These are phyloP conservation scores for Trichoplax adhaerens DNA, from an alignment of 37 sponge, comb jelly and placozoan species.

Conservation along the genomic window DNA sequence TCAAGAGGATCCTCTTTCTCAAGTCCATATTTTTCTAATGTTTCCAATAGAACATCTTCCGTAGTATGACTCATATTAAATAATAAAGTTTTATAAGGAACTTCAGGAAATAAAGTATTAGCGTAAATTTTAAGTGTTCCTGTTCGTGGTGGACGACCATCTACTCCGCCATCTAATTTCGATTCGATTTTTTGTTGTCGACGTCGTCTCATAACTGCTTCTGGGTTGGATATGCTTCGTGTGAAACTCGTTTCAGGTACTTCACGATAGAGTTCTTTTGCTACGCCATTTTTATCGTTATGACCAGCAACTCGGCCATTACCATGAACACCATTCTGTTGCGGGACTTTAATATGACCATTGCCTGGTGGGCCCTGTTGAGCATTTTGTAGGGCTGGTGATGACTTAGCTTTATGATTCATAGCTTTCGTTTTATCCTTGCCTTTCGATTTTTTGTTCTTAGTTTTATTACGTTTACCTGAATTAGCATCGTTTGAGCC, in stretches of 20 bases:
- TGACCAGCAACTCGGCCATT: not conserved
- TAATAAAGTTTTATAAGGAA: slow-evolving; percentile 44
- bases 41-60: slow-evolving; percentile 22
- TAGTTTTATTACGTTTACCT: not conserved
- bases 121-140: slow-evolving; percentile 31
- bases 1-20: slow-evolving; percentile 21
- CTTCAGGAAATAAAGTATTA: slow-evolving; percentile 36
- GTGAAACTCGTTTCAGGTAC: slow-evolving; percentile 27
- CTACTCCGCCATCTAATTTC: slow-evolving; percentile 7
- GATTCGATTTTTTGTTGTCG: slow-evolving; percentile 32
- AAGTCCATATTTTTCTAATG: slow-evolving; percentile 39
- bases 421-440: not conserved
- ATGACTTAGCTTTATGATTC: too few species aligned
- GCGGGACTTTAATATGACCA: not conserved
- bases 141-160: slow-evolving; percentile 1
- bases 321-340: not conserved
- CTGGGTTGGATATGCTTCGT: slow-evolving; percentile 56
- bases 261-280: slow-evolving; percentile 2
- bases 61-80: slow-evolving; percentile 22
- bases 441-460: not conserved
- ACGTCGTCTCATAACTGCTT: slow-evolving; percentile 31
- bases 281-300: slow-evolving; percentile 1
- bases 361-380: too few species aligned
- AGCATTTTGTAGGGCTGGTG: too few species aligned
- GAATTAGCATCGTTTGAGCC: not conserved